Conservation (phyloP, 2,888 invertebrate genomes). For the Sipunculus nudus region DNA sequence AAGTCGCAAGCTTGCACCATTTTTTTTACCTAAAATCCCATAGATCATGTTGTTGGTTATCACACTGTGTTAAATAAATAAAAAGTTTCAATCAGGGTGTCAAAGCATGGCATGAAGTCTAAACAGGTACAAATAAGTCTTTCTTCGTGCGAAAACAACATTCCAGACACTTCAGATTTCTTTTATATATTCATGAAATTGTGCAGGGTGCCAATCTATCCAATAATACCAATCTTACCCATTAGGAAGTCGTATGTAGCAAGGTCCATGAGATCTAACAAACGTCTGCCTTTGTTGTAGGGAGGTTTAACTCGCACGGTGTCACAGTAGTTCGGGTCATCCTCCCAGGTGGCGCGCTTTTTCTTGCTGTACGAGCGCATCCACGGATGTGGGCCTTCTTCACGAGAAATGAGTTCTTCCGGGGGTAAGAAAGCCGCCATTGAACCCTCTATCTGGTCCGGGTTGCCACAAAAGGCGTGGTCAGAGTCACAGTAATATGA, state of each 20-base stretch:
- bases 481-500: not conserved
- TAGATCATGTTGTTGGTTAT: too few relatives aligned
- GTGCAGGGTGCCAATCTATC: too few relatives aligned
- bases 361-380: not conserved
- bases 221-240: slow-evolving; percentile 73
- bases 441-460: not conserved
- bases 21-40: too few relatives aligned
- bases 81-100: too few relatives aligned
- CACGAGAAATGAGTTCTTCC: not conserved
- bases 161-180: too few relatives aligned
- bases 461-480: not conserved
- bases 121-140: too few relatives aligned
- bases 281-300: slow-evolving; percentile 85
- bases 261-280: slow-evolving; percentile 94
- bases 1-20: too few relatives aligned
- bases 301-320: slow-evolving; percentile 87
- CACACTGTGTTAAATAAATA: too few relatives aligned
- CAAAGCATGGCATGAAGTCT: too few relatives aligned
- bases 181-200: too few relatives aligned
- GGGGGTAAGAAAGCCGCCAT: not conserved
- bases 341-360: slow-evolving; percentile 93
- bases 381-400: not conserved
- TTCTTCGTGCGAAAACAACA: too few relatives aligned
- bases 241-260: slow-evolving; percentile 92
- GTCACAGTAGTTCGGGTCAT: slow-evolving; percentile 88